These are phyloP conservation scores for Cerceris ruficornis DNA, from an alignment of 2,888 invertebrate species.

Conservation along the genomic window DNA sequence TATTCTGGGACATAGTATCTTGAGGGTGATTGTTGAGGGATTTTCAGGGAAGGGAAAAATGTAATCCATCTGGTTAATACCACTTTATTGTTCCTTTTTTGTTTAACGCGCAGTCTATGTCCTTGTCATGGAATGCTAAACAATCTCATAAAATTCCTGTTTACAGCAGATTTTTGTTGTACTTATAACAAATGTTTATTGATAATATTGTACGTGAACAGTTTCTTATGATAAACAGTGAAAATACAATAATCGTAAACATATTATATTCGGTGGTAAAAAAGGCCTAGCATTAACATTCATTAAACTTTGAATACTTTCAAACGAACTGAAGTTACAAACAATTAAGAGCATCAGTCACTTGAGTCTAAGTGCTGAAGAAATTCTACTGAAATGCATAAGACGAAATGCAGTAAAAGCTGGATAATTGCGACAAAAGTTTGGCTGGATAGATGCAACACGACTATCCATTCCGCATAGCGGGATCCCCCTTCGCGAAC, in stretches of 20 bases:
- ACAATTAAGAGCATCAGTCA: too few species aligned
- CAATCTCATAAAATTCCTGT: background rate
- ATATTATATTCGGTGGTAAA: too few species aligned
- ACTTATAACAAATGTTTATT: background rate
- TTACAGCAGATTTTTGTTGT: background rate
- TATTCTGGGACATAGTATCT: background rate
- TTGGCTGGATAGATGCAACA: too few species aligned
- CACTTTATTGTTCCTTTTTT: background rate
- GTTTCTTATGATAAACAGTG: background rate
- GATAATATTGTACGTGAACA: background rate
- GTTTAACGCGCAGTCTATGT: background rate
- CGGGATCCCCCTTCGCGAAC: too few species aligned
- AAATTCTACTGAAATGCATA: too few species aligned
- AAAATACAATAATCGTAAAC: background rate
- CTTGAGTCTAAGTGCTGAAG: too few species aligned
- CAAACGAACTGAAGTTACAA: too few species aligned
- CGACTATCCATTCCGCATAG: too few species aligned
- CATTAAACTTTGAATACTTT: too few species aligned
- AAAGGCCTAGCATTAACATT: too few species aligned
- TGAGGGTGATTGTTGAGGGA: background rate
- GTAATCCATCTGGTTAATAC: background rate
- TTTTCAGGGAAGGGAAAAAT: background rate
- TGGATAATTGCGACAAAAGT: too few species aligned
- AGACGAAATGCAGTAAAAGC: too few species aligned
- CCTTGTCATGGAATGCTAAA: background rate